phyloP scores from a whole-genome alignment of 2,797 vertebrate species.

The Chelonia mydas region DNA sequence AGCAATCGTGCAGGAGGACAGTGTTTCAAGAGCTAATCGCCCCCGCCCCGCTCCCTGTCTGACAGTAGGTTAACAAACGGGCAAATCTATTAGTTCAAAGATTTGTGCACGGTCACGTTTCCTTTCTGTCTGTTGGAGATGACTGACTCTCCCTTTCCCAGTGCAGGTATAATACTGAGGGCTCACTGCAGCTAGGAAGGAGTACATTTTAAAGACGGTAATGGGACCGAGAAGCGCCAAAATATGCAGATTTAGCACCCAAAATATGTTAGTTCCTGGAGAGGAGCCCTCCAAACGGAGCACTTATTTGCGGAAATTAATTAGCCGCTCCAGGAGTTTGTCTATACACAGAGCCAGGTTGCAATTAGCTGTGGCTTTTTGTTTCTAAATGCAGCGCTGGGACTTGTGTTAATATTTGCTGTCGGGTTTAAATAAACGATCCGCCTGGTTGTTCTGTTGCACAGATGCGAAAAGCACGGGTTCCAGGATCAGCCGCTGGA shows the following conservation, averaged over 20 bases:
- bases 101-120: fast-evolving
- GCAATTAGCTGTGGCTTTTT: neutral
- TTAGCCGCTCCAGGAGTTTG: too few species aligned
- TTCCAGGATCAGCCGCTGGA: neutral
- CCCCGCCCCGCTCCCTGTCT: too few species aligned
- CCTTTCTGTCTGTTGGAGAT: neutral
- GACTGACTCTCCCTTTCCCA: neutral
- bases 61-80: too few species aligned
- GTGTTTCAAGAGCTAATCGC: neutral
- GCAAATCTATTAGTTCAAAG: neutral
- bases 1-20: neutral
- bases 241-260: too few species aligned
- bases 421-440: neutral
- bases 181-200: neutral
- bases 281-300: neutral
- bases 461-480: neutral
- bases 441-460: neutral
- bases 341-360: neutral
- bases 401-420: neutral
- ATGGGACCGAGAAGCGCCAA: neutral
- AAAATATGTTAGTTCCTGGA: neutral
- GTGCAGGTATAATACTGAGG: neutral
- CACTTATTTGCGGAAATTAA: neutral
- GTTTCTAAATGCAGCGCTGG: neutral
- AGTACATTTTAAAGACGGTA: neutral